Evolutionary conservation across 2,113 vertebrate genomes (phyloP), one percentile per base, ranked within the genome.

Genomic region (Ellobius talpinus): DNA sequence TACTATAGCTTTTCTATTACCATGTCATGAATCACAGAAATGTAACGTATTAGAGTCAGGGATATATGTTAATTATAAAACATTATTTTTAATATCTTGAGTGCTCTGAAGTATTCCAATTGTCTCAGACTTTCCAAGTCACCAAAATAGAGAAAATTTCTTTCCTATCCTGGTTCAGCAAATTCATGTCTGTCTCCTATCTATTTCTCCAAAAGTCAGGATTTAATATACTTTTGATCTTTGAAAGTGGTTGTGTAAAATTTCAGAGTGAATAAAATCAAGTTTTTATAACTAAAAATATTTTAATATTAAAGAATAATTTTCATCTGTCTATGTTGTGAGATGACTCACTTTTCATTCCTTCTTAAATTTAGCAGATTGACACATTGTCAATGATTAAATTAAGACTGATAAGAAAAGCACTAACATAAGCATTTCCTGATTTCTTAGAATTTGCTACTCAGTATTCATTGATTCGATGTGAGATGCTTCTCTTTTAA

Each of bases 221-320:
- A 94, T 86, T 73, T 31, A 24, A 87, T 76, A 68, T 45, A 87
- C 42, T 39, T 93, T 13, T 86, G 19, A 2, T 45, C 29, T 87
- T 72, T 47, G 91, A 94, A 97, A 19, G 13, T 89, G 55, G 42
- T 17, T 68, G 82, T 82, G 77, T 87, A 52, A 66, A 95, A 74
- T 89, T 87, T 95, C 17, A 74, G 61, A 61, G 55, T 3, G 61
- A 39, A 39, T 47, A 93, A 95, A 93, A 84, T 63, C 0, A 72
- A 39, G 1, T 39, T 3, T 87, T 86, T 68, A 73, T 52, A 92
- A 78, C n/a, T 21, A 72, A 5, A 85, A 8, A 87, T 0, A 11
- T 24, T 58, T 84, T 66, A 85, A 5, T 1, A 52, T 94, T 29
- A 29, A 55, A 63, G 42, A 55, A 31, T 81, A 17, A 50, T 7